Base-by-base conservation (phyloP, 2,888 invertebrate genomes). In the Drosophila gaucha region DNA sequence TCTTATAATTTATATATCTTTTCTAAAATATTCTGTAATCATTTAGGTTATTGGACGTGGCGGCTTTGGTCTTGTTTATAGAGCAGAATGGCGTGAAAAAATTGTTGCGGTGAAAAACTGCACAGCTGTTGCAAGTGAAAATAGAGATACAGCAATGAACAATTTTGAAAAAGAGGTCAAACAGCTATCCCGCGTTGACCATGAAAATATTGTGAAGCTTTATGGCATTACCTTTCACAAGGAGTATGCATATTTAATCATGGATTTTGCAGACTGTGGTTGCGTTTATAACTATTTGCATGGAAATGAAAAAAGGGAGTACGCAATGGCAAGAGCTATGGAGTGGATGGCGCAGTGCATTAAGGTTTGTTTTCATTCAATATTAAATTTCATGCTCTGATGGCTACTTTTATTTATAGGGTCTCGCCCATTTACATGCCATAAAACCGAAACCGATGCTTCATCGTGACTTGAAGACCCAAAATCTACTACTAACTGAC, bases 381-480 rank as follows among this genome's bases (percentile, higher is more conserved):
- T 22, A 14, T 1, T 0, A 14, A 6, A 22, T 6, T 14, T 22
- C 9, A 6, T 14, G 2, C 1, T 22, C 12, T 31, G 6, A 33
- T 1, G 14, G 0, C 6, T 6, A n/a, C 9, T n/a, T 1, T 12
- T 9, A 10, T 4, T 44, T 51, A 12, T 10, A 69, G 62, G 68
- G 62, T 8, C 20, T 67, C 4, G 6, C 16, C 0, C 46, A 62
- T 6, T 28, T 68, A 12, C 68, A 68, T 30, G 9, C 4, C 14
- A 36, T 33, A n/a, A 0, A 18, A 18, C 38, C 30, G 1, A 33
- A 8, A 6, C 47, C 47, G 14, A 3, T 62, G 9, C 36, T 68
- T 3, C 68, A 68, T 35, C 56, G 68, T 1, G 68, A 67, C 38
- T 24, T 68, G 8, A 67, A 68, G 16, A 36, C 67, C 0, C 12